phyloP scores from a whole-genome alignment of 2,797 vertebrate genomes.

The Diglossa cyanea region DNA sequence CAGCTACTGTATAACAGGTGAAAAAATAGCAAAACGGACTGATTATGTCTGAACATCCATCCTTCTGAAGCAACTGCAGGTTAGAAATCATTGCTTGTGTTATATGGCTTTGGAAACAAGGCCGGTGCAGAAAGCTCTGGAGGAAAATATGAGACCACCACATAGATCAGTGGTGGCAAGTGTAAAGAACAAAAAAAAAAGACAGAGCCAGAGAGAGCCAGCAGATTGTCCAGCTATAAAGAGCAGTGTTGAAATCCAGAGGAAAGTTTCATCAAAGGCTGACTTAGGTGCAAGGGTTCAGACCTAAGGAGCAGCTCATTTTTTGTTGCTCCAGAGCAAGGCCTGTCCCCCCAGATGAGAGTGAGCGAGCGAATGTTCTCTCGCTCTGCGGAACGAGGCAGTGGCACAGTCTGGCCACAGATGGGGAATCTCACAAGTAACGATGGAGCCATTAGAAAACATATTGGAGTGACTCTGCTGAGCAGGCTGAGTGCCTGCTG shows the following conservation, averaged over 20 bases:
- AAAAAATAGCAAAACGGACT: conserved; percentile 13
- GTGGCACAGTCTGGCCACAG: conserved; percentile 34
- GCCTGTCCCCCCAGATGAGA: neutral
- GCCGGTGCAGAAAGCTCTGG: neutral
- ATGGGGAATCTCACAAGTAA: conserved; percentile 48
- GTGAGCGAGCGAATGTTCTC: neutral
- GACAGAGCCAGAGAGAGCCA: neutral
- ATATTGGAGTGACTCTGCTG: conserved; percentile 25
- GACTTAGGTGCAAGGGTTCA: conserved; percentile 24
- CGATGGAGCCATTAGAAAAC: neutral
- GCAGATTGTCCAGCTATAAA: conserved; percentile 6
- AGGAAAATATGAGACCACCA: conserved; percentile 15
- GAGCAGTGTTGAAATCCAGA: neutral
- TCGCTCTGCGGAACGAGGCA: neutral
- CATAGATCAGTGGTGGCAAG: neutral
- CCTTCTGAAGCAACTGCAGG: neutral
- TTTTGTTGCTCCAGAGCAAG: conserved; percentile 17
- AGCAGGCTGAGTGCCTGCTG: conserved; percentile 21
- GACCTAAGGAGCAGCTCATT: conserved; percentile 11
- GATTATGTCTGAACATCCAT: conserved; percentile 20
- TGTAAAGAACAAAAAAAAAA: neutral
- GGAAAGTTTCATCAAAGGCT: conserved; percentile 23
- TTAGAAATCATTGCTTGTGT: conserved; percentile 12
- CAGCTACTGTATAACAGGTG: neutral
- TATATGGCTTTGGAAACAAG: conserved; percentile 44